Conservation (phyloP, 2,888 invertebrate genomes). For the Dermolepida albohirtum region DNA sequence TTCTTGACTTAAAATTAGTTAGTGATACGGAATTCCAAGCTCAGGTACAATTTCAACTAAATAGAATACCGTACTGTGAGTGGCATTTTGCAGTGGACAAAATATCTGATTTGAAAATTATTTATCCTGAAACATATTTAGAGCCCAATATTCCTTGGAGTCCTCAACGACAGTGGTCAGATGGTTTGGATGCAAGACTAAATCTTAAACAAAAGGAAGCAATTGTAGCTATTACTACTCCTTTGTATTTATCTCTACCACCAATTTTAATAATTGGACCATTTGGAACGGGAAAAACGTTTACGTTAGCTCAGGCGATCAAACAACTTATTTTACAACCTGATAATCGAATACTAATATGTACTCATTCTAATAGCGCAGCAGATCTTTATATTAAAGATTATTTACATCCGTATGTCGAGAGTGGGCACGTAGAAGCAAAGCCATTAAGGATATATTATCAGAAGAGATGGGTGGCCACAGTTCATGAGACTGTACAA, state of each 20-base stretch:
- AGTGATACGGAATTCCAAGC: slow-evolving; percentile 74
- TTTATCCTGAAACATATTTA: slow-evolving; percentile 77
- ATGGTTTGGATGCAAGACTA: slow-evolving; percentile 72
- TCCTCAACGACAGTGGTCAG: slow-evolving; percentile 76
- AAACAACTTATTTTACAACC: slow-evolving; percentile 74
- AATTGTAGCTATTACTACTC: slow-evolving; percentile 79
- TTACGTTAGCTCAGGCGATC: slow-evolving; percentile 80
- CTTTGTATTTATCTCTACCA: slow-evolving; percentile 72
- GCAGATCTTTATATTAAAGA: slow-evolving; percentile 88
- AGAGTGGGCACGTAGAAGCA: slow-evolving; percentile 74
- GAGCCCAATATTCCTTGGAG: slow-evolving; percentile 78
- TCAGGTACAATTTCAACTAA: slow-evolving; percentile 84
- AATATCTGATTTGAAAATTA: slow-evolving; percentile 75
- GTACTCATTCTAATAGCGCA: slow-evolving; percentile 89
- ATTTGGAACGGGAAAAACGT: slow-evolving; percentile 90
- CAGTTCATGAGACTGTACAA: slow-evolving; percentile 78
- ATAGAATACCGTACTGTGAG: slow-evolving; percentile 83
- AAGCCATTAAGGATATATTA: slow-evolving; percentile 84
- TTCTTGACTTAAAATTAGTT: slow-evolving; percentile 70
- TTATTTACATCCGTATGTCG: slow-evolving; percentile 82
- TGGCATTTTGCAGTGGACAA: slow-evolving; percentile 87
- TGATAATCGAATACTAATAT: slow-evolving; percentile 79
- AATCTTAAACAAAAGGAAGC: slow-evolving; percentile 86
- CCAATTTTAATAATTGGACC: slow-evolving; percentile 81
- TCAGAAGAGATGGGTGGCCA: slow-evolving; percentile 81